Evolutionary conservation across 2,113 vertebrate genomes (phyloP).

Genomic region (Anguilla rostrata): DNA sequence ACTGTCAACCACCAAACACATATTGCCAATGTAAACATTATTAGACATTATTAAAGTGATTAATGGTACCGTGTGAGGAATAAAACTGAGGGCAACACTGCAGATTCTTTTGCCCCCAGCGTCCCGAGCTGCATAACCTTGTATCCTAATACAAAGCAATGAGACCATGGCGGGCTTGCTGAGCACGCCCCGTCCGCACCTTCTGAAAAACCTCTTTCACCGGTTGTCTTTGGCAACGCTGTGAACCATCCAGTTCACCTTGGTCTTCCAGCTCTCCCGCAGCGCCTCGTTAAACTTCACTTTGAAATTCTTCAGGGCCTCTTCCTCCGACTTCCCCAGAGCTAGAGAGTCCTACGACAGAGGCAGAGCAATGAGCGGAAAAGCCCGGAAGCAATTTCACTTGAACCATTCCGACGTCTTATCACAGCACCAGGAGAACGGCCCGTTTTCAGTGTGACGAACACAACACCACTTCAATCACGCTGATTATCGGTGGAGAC

Average conservation of each 20-base stretch:
- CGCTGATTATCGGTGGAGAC: background rate
- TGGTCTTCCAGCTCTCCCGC: slow-evolving; percentile 98
- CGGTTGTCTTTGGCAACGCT: slow-evolving; percentile 94
- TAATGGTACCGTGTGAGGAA: background rate
- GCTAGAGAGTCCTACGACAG: slow-evolving; percentile 86
- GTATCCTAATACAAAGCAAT: background rate
- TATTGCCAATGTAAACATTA: slow-evolving; percentile 18
- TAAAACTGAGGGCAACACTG: background rate
- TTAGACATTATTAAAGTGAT: slow-evolving; percentile 10
- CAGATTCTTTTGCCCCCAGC: background rate
- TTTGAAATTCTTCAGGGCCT: slow-evolving; percentile 93
- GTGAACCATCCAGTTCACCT: slow-evolving; percentile 98
- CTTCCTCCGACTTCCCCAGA: slow-evolving; percentile 89
- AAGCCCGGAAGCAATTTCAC: background rate
- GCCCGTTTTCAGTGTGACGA: background rate
- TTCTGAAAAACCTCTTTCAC: slow-evolving; percentile 60
- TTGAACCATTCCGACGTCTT: background rate
- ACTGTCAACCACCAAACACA: background rate
- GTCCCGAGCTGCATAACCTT: background rate
- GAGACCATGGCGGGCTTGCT: background rate
- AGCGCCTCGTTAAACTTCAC: slow-evolving; percentile 96
- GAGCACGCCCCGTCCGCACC: background rate
- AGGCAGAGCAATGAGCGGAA: background rate
- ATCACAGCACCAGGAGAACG: too few relatives aligned
- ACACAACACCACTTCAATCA: too few relatives aligned